Base-by-base conservation (phyloP, 1,140 invertebrate genomes). In the Drosophila ironensis region DNA sequence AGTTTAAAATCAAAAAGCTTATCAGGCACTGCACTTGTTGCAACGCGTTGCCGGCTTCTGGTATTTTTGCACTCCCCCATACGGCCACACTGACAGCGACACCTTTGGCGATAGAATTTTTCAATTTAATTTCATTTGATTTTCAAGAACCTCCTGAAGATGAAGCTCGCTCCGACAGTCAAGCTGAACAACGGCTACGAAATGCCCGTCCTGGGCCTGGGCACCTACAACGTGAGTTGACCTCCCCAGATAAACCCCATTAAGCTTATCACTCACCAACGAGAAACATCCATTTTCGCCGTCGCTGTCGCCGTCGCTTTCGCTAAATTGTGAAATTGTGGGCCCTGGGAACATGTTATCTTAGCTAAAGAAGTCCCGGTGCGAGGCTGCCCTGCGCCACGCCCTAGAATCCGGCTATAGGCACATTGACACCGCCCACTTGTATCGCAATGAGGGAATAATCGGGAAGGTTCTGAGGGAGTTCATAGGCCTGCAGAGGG, bases 351-450 rank as follows among this genome's bases (percentile, higher is more conserved):
- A 20, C 4, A 22, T 35, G 54, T 61, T 61, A 61, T 40, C 20
- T 61, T 66, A 72, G 68, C 27, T 72, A 7, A 72, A 64, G 38
- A 72, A 72, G 50, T 27, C 70, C 12, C 66, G 74, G 4, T 76
- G 72, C 53, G 69, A 61, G 37, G 46, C 52, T 48, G 75, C 73
- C 22, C 51, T 78, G 30, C 30, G 61, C 20, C 63, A 59, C 19
- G 94, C 95, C 0, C 92, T 95, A 25, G 92, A 95, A 52, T 75
- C 91, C 17, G 95, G 95, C n/a, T 95, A 95, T 72, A 91, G 94
- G 2, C 93, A 93, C 69, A 92, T 96, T 25, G 95, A 96, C 84
- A 95, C 94, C 81, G 96, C 96, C 14, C 92, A 91, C 93, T 78
- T 93, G 8, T 95, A 97, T 84, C 89, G 78, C 56, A 88, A 89